Base-by-base conservation (phyloP, 2,797 vertebrate genomes). In the Poecile montanus region DNA sequence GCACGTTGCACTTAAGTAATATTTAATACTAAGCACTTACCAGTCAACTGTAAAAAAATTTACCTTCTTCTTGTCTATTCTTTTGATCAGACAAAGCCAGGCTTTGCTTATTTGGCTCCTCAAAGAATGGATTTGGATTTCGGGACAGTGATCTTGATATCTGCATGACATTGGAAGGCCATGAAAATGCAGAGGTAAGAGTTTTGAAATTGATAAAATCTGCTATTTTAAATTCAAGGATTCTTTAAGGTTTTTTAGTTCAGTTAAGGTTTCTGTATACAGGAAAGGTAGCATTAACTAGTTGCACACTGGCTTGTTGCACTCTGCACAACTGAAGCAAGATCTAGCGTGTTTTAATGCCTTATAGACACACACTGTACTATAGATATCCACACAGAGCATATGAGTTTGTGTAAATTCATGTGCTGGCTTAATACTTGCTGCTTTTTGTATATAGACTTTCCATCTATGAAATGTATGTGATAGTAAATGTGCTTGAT, bases 121-220 rank as follows among this genome's bases (percentile, higher is more conserved):
- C 99, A 53, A 99, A 99, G 97, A 99, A 99, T 57, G 99, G 99
- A 36, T 99, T 99, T 94, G 99, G 99, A 44, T 99, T 99, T 97
- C 99, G 98, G 17, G 99, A 99, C 98, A 99, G 99, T 51, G 99
- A 99, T 97, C 98, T 99, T 19, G 99, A 99, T 98, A 99, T 99
- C 97, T 99, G 99, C 97, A 99, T 99, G 99, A 99, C 99, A 3
- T 97, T 99, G 92, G 99, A 99, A 97, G 99, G 99, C 85, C 99
- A 99, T 23, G 99, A 99, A 95, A 99, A 99, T 30, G 99, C 99
- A 68, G 99, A 99, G 99, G 99, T 99, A 96, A 84, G 80, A 75
- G 25, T 91, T 96, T 48, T 74, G 62, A 74, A 89, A 85, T 32
- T 3, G 29, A 51, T 68, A 51, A 72, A 38, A 36, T 30, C 51